Conservation (phyloP, 2,888 invertebrate genomes). For the Andrena minutula region DNA sequence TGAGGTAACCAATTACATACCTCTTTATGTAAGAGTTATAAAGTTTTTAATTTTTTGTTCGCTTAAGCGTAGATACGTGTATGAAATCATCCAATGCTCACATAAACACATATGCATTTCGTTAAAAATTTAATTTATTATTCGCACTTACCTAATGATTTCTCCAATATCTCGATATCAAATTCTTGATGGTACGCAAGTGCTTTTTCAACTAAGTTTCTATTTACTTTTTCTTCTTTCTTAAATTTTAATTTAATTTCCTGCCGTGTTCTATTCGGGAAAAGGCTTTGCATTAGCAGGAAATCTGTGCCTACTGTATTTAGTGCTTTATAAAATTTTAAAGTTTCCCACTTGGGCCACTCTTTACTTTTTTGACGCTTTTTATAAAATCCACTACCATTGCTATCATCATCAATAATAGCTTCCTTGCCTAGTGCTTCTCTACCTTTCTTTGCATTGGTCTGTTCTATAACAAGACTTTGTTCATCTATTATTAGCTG, state of each 20-base stretch:
- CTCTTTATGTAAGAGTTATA: too few species aligned
- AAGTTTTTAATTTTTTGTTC: too few species aligned
- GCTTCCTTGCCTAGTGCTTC: conserved; percentile 89
- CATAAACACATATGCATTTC: background rate
- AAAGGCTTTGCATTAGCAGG: conserved; percentile 93
- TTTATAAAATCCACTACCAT: conserved; percentile 88
- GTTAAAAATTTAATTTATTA: background rate
- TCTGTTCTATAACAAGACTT: conserved; percentile 93
- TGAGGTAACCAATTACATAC: too few species aligned
- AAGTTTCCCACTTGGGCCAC: conserved; percentile 92
- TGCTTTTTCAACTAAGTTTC: conserved; percentile 91
- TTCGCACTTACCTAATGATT: conserved; percentile 85
- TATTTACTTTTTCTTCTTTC: conserved; percentile 93
- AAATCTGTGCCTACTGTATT: conserved; percentile 97
- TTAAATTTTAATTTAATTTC: conserved; percentile 97
- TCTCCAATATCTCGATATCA: conserved; percentile 88
- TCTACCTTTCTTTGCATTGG: conserved; percentile 87
- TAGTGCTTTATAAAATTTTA: conserved; percentile 96
- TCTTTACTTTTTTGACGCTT: conserved; percentile 89
- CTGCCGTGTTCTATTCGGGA: conserved; percentile 91
- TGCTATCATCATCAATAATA: conserved; percentile 89
- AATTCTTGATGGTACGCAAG: conserved; percentile 90
- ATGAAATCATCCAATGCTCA: background rate
- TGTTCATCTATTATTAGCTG: conserved; percentile 94
- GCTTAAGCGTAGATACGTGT: too few species aligned